Evolutionary conservation across 2,797 vertebrate genomes (phyloP), one percentile per base, ranked within the genome.

Genomic region (Channallabes apus): DNA sequence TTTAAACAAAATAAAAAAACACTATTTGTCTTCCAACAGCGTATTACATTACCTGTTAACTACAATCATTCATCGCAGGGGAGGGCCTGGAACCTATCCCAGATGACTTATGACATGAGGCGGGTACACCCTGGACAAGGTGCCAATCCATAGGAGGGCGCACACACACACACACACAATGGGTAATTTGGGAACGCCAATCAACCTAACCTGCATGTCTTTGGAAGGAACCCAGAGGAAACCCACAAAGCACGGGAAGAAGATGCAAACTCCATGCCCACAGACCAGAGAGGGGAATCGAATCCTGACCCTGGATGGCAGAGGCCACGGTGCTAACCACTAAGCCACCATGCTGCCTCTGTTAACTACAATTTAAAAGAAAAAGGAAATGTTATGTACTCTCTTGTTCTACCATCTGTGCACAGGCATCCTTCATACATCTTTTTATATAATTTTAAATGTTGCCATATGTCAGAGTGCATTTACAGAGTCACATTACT

Each of bases 391-490:
- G 24, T 24, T 22, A 41, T 41, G 20, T 14, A 71, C 35, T 14
- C 20, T 29, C 20, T 41, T 71, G 20, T 24, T 4, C 9, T 71
- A 24, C 1, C 8, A 71, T 71, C 24, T 8, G 41, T 84, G 68
- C 79, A 76, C 38, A 64, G 62, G 76, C 73, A 67, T 68, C 84
- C 18, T 1, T 89, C 82, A 83, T 89, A 89, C 3, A 65, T 65
- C 14, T 29, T 3, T 27, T 65, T 65, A 24, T 27, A 27, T 11
- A 0, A 3, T n/a, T 29, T 27, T 15, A 78, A 85, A 68, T 85
- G 64, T 84, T 85, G 59, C 71, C 86, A 83, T 85, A 71, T 87
- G 85, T 76, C 85, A 84, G 56, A 77, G 71, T 81, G 64, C 27
- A 87, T 61, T 54, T 17, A 51, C 27, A 67, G 56, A 83, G 83